Conservation (phyloP, 92 coral and sea anemone genomes). For the Blastomussa wellsi region DNA sequence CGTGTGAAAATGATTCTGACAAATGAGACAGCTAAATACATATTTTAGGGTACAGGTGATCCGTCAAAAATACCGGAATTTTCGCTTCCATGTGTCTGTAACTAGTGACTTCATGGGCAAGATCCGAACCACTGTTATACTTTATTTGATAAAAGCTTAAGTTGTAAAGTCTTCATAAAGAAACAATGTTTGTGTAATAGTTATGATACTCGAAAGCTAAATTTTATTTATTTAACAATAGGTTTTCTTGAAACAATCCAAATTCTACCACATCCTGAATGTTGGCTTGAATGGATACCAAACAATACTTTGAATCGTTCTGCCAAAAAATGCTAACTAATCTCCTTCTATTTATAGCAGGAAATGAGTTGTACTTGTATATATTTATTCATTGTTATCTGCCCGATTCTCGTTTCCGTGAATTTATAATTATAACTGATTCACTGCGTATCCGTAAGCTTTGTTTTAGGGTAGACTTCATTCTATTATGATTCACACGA, state of each 20-base stretch:
- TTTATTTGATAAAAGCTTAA: background rate
- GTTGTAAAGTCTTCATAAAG: background rate
- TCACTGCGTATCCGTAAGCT: no score
- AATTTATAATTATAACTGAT: background rate
- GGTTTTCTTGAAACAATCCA: background rate
- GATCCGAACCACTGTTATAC: background rate
- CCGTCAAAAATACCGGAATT: constrained; percentile 11
- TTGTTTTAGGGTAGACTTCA: background rate
- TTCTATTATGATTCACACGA: constrained; percentile 9
- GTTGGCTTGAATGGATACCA: background rate
- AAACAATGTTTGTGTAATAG: background rate
- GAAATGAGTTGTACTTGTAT: constrained; percentile 16
- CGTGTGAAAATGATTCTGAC: constrained; percentile 10
- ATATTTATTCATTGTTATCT: constrained; percentile 22
- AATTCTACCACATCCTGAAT: constrained; percentile 9
- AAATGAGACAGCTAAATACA: background rate
- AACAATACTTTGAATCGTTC: constrained; percentile 40
- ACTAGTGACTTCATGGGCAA: background rate
- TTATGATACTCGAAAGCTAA: background rate
- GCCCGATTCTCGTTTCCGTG: background rate
- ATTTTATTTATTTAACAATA: background rate
- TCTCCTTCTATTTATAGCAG: background rate
- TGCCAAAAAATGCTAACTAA: constrained; percentile 13
- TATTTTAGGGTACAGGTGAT: background rate
- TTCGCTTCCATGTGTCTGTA: background rate